Evolutionary conservation across 2,888 invertebrate genomes (phyloP).

Genomic region (Campopleginae sp.): DNA sequence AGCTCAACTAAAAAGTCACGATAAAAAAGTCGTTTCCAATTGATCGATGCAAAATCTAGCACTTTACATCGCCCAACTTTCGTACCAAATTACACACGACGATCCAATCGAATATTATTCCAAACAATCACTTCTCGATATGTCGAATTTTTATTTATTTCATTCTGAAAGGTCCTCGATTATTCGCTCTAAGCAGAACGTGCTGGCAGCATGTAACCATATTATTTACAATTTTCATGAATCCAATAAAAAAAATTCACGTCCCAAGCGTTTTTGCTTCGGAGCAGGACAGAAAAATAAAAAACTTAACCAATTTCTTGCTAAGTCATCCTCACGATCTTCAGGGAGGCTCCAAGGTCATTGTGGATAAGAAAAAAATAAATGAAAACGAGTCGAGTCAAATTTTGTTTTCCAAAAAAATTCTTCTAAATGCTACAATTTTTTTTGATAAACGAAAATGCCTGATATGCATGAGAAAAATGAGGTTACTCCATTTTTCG

Average conservation of each 20-base stretch:
- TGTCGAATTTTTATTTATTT: slow-evolving; percentile 52
- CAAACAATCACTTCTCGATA: slow-evolving; percentile 55
- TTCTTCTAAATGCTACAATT: background rate
- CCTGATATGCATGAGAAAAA: background rate
- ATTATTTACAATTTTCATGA: slow-evolving; percentile 39
- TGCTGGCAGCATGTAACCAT: slow-evolving; percentile 11
- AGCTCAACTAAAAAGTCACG: slow-evolving; percentile 42
- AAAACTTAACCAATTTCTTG: background rate
- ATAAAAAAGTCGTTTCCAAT: slow-evolving; percentile 14
- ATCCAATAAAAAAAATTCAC: background rate
- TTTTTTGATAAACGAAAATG: background rate
- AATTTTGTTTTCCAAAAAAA: background rate
- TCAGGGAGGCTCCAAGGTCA: background rate
- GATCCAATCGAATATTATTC: slow-evolving; percentile 36
- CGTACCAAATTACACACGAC: slow-evolving; percentile 31
- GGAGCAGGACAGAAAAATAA: background rate
- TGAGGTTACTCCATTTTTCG: background rate
- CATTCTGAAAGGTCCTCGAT: slow-evolving; percentile 30
- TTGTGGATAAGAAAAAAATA: background rate
- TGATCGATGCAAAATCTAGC: background rate
- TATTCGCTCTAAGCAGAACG: slow-evolving; percentile 1
- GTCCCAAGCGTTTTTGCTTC: background rate
- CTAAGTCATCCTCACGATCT: background rate
- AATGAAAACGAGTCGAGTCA: background rate
- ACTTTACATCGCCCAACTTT: background rate